Evolutionary conservation across 2,888 invertebrate species (phyloP), one percentile per base, ranked within the genome.

Genomic region (Dione juno): DNA sequence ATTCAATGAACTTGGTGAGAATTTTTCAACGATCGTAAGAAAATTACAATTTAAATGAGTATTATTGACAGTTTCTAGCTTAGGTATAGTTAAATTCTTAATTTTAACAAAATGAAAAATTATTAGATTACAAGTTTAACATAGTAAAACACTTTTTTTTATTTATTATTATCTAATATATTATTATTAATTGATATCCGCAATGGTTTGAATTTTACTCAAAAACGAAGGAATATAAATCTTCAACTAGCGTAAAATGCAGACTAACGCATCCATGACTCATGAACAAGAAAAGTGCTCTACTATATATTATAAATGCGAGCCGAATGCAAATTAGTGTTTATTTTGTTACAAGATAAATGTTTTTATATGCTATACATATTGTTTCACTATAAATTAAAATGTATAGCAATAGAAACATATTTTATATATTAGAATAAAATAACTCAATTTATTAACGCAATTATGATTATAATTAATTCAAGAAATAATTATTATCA

Each of bases 201-300:
- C n/a, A n/a, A n/a, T n/a, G n/a, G n/a, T n/a, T n/a, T n/a, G 43
- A 63, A 66, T 64, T 65, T 67, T 59, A 67, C 57, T 45, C 61
- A 64, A 57, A 59, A 58, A 64, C 63, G 70, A 70, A 66, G 53
- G 66, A 50, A 67, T 64, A 70, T 76, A 74, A 72, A 72, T 76
- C 67, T 74, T 58, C 52, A 53, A 69, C 70, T 67, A 65, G 70
- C 66, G 73, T 79, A 79, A 79, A 79, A 82, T 82, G 82, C 81
- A 79, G 78, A 70, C 67, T 69, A 73, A 75, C 78, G 79, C 80
- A 80, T 81, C 80, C 77, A 77, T 79, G 75, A 79, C 74, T 78
- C 74, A 76, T 72, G 78, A 70, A 77, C 80, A 73, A 75, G 81
- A 81, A 84, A 72, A 84, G 80, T 73, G 83, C 89, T 89, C 88